These are phyloP conservation scores for Pygocentrus nattereri DNA, from an alignment of 2,797 vertebrate species.

Conservation along the genomic window DNA sequence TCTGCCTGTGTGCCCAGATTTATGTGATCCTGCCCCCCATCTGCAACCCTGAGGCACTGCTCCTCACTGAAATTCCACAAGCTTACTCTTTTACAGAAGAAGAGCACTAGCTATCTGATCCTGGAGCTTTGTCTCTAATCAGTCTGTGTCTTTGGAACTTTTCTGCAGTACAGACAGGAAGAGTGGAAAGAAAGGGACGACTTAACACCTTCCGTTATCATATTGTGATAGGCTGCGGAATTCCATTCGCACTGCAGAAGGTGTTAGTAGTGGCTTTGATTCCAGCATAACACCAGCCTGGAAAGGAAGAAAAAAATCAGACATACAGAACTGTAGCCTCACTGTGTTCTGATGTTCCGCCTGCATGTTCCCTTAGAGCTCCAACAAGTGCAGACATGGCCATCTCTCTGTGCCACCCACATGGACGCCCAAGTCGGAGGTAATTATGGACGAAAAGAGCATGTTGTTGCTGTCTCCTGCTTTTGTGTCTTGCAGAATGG, in stretches of 20 bases:
- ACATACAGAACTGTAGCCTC: not conserved
- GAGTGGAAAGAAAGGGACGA: slow-evolving; percentile 17
- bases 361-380: not conserved
- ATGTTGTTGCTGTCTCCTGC: not conserved
- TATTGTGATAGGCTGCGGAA: slow-evolving; percentile 49
- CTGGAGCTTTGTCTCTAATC: not conserved
- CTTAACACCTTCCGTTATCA: slow-evolving; percentile 47
- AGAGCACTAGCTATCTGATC: slow-evolving; percentile 2
- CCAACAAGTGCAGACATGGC: slow-evolving; percentile 37
- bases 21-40: slow-evolving; percentile 27
- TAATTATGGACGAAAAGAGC: slow-evolving; percentile 23
- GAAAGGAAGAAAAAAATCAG: not conserved
- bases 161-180: slow-evolving; percentile 17
- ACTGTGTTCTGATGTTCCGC: slow-evolving; percentile 11
- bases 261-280: slow-evolving; percentile 47
- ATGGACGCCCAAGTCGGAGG: not conserved
- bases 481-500: slow-evolving; percentile 42
- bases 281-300: slow-evolving; percentile 5
- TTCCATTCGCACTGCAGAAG: slow-evolving; percentile 53
- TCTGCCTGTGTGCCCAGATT: slow-evolving; percentile 40
- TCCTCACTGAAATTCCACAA: slow-evolving; percentile 9
- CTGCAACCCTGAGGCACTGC: slow-evolving; percentile 21
- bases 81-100: not conserved
- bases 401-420: slow-evolving; percentile 4
- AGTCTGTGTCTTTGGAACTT: not conserved